Percentiles rank a stretch among this genome's conserved stretches.
Conservation (phyloP, 2,888 invertebrate species). For the Dendrolimus houi region DNA sequence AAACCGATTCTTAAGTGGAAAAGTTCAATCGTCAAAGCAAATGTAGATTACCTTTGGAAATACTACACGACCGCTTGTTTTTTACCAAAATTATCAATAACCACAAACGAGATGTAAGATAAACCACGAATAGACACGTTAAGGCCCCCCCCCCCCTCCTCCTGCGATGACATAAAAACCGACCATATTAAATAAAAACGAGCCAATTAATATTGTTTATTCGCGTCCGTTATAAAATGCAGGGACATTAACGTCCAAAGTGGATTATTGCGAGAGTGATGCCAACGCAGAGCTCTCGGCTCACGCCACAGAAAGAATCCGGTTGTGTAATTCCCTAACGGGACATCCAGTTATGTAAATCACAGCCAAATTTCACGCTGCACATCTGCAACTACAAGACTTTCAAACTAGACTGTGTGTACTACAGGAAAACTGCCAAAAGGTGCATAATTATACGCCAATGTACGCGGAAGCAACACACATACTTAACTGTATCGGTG, state of each 20-base stretch:
- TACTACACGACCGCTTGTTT: too few relatives aligned
- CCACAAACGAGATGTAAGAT: conserved; percentile 59
- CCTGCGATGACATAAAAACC: conserved; percentile 57
- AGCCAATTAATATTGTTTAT: conserved; percentile 70
- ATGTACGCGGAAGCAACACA: conserved; percentile 29
- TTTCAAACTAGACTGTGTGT: conserved; percentile 25
- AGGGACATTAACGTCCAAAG: conserved; percentile 58
- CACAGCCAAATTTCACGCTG: conserved; percentile 65
- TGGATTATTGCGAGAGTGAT: conserved; percentile 40
- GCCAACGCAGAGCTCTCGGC: conserved; percentile 22
- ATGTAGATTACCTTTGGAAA: too few relatives aligned
- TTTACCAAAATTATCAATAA: conserved; percentile 52
- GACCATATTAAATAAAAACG: conserved; percentile 65
- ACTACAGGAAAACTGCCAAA: too few relatives aligned
- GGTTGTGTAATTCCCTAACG: conserved; percentile 72
- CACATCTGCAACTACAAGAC: conserved; percentile 42
- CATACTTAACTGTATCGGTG: conserved; percentile 8
- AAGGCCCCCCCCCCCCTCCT: conserved; percentile 59
- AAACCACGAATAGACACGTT: conserved; percentile 69
- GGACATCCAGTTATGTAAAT: conserved; percentile 74
- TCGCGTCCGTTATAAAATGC: conserved; percentile 63
- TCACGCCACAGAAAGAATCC: conserved; percentile 42
- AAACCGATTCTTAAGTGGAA: too few relatives aligned
- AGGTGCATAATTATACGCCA: neutral
- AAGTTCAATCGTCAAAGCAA: too few relatives aligned